Evolutionary conservation across 2,888 invertebrate genomes (phyloP).

Genomic region (Drosophila atripex): DNA sequence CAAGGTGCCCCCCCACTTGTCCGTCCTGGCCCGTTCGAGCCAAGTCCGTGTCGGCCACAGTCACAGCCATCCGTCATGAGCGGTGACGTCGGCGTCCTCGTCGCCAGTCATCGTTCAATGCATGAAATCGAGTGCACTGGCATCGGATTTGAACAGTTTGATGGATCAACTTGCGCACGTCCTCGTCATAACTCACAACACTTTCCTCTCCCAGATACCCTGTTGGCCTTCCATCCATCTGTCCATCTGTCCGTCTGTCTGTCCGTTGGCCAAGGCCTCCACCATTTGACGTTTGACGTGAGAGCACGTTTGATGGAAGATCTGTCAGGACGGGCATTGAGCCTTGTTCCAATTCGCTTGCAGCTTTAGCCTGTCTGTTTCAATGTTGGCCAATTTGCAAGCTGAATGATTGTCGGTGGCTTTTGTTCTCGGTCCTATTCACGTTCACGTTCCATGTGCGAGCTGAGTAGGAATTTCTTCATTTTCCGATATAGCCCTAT

Average conservation of each 20-base stretch:
- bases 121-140: slow-evolving; percentile 62
- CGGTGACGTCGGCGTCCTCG: slow-evolving; percentile 59
- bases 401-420: slow-evolving; percentile 78
- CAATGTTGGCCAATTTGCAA: slow-evolving; percentile 77
- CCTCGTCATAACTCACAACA: slow-evolving; percentile 77
- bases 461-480: slow-evolving; percentile 15
- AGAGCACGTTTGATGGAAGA: slow-evolving; percentile 76
- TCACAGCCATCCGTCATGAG: slow-evolving; percentile 73
- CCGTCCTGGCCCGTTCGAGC: background rate
- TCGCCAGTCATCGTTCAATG: slow-evolving; percentile 45
- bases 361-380: slow-evolving; percentile 74
- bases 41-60: slow-evolving; percentile 64
- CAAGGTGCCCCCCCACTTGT: slow-evolving; percentile 36
- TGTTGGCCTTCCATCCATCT: slow-evolving; percentile 8
- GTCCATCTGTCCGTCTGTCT: slow-evolving; percentile 11
- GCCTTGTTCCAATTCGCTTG: slow-evolving; percentile 69
- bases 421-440: slow-evolving; percentile 64
- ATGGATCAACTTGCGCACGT: slow-evolving; percentile 78
- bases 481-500: slow-evolving; percentile 29
- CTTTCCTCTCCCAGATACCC: slow-evolving; percentile 44
- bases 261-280: slow-evolving; percentile 42
- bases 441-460: background rate
- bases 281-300: slow-evolving; percentile 77
- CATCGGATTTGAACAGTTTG: slow-evolving; percentile 77
- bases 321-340: slow-evolving; percentile 73